phyloP scores from a whole-genome alignment of 2,113 vertebrate genomes.

The Microtus richardsoni region DNA sequence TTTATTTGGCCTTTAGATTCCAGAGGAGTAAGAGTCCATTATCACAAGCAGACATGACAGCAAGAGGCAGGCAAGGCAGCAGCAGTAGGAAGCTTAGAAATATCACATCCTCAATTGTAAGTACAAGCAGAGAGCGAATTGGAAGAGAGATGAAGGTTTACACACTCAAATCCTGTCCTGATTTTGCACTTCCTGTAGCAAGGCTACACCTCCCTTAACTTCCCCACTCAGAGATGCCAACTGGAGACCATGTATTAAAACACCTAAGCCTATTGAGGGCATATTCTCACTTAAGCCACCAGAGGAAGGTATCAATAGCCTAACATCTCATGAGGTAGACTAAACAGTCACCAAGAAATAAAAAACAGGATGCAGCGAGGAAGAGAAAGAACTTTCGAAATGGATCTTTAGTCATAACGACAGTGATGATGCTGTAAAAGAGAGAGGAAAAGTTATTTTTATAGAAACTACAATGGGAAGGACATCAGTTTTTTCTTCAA shows the following conservation, averaged over 20 bases:
- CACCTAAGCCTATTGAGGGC: background rate
- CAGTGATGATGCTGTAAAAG: background rate
- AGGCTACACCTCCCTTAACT: background rate
- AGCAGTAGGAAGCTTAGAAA: background rate
- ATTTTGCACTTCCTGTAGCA: background rate
- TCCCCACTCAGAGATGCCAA: background rate
- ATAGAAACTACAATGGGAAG: background rate
- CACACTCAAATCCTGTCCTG: background rate
- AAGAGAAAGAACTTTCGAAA: background rate
- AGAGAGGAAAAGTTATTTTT: background rate
- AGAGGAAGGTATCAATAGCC: background rate
- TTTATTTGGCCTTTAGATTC: background rate
- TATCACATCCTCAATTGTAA: background rate
- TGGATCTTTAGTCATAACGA: background rate
- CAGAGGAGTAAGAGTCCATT: background rate
- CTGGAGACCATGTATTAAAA: background rate
- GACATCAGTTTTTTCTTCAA: background rate
- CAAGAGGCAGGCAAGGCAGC: background rate
- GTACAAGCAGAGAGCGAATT: background rate
- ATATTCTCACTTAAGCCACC: background rate
- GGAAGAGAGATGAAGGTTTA: background rate
- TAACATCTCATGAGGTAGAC: background rate
- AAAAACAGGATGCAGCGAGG: background rate
- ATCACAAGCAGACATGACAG: background rate
- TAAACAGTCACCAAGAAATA: background rate